Evolutionary conservation across 2,888 invertebrate genomes (phyloP).

Genomic region (Polymixis flavicincta): DNA sequence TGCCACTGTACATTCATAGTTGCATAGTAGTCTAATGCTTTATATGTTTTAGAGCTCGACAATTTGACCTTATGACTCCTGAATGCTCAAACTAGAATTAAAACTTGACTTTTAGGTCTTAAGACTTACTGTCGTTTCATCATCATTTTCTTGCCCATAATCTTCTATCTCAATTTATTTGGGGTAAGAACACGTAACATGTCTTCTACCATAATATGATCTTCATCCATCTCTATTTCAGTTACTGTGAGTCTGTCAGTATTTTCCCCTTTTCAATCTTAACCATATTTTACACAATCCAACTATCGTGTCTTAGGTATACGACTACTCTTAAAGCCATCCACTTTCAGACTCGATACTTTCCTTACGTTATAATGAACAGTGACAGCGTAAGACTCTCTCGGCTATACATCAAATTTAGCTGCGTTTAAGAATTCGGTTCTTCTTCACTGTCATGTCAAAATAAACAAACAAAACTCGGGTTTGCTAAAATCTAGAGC

Average conservation of each 20-base stretch:
- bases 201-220: neutral
- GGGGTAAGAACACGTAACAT: neutral
- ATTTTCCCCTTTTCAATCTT: neutral
- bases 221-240: neutral
- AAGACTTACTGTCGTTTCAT: neutral
- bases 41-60: neutral
- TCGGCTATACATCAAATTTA: neutral
- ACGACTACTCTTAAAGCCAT: too few relatives aligned
- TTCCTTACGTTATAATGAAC: too few relatives aligned
- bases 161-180: neutral
- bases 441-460: neutral
- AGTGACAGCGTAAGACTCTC: too few relatives aligned
- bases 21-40: slow-evolving; percentile 26
- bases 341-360: neutral
- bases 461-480: slow-evolving; percentile 9
- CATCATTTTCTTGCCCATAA: neutral
- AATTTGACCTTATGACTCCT: neutral
- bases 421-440: neutral
- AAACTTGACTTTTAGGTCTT: neutral
- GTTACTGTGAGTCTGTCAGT: neutral
- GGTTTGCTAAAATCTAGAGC: slow-evolving; percentile 20
- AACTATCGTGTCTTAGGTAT: neutral
- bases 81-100: neutral
- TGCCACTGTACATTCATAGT: slow-evolving; percentile 33
- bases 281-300: too few relatives aligned